Percentiles rank a stretch among this genome's conserved stretches.
Conservation (phyloP, 2,888 invertebrate species). For the Ophion obscuratus region DNA sequence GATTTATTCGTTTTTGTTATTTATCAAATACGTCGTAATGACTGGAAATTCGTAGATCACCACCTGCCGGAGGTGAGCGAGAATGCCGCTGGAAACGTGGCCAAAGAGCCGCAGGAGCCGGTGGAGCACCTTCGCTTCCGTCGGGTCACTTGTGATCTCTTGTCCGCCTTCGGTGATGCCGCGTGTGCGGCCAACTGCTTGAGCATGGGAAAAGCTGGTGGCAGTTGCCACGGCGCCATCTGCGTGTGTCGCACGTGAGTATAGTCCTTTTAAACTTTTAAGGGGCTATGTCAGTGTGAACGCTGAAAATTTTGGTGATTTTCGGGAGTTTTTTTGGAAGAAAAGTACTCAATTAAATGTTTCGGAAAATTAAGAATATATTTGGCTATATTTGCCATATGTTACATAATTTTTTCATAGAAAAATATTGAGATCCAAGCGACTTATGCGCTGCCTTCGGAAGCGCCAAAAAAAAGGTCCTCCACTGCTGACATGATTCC, state of each 20-base stretch:
- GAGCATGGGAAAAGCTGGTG: constrained; percentile 77
- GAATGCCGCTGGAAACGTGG: not conserved
- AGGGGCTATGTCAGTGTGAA: no score
- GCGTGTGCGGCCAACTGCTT: constrained; percentile 79
- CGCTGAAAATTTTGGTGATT: no score
- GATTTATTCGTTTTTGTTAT: not conserved
- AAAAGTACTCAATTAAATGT: no score
- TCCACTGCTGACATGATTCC: no score
- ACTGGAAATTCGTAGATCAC: constrained; percentile 22
- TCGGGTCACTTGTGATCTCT: constrained; percentile 78
- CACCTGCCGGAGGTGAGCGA: constrained; percentile 28
- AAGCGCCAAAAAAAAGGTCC: no score
- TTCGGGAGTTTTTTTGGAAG: no score
- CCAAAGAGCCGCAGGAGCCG: constrained; percentile 19
- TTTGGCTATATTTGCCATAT: no score
- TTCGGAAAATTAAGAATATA: no score
- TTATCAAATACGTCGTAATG: not conserved
- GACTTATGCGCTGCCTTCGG: no score
- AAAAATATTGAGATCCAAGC: no score
- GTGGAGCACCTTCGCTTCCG: constrained; percentile 69
- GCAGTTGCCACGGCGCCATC: constrained; percentile 74
- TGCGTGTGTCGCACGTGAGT: constrained; percentile 77
- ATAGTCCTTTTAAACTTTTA: not conserved
- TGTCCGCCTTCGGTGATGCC: constrained; percentile 71
- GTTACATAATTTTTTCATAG: no score